A percentile compares a stretch with the other conserved stretches of the same genome.
phyloP scores from a whole-genome alignment of 2,888 invertebrate species.

The Rhodophaea formosa region DNA sequence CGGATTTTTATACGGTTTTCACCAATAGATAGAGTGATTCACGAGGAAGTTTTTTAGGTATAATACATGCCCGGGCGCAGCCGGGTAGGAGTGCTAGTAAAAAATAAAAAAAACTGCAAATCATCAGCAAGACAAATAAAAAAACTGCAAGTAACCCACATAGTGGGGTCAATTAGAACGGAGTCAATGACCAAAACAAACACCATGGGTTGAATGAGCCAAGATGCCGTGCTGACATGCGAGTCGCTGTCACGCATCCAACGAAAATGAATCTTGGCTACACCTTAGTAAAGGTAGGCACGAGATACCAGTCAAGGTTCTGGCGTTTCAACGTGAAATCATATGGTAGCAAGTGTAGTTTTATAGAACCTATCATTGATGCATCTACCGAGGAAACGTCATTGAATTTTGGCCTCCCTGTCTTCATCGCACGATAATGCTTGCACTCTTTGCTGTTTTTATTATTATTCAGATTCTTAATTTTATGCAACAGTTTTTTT shows the following conservation, averaged over 20 bases:
- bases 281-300: conserved; percentile 30
- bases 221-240: conserved; percentile 55
- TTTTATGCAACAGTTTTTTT: no score
- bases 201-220: conserved; percentile 38
- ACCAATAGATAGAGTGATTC: no score
- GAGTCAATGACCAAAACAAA: conserved; percentile 32
- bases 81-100: no score
- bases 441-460: no score
- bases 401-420: no score
- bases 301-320: conserved; percentile 30
- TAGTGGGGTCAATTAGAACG: conserved; percentile 26
- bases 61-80: no score
- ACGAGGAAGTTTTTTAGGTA: no score
- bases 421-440: no score
- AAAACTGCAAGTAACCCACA: conserved; percentile 19
- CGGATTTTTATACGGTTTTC: no score
- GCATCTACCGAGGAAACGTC: no score
- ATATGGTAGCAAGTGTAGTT: background rate
- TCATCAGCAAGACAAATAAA: background rate
- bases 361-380: no score
- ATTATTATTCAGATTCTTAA: no score
- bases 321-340: background rate
- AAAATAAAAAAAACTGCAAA: background rate
- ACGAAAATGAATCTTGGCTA: conserved; percentile 47
- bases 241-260: conserved; percentile 57